Conservation (phyloP, 2,888 invertebrate species). For the Lysandra coridon region DNA sequence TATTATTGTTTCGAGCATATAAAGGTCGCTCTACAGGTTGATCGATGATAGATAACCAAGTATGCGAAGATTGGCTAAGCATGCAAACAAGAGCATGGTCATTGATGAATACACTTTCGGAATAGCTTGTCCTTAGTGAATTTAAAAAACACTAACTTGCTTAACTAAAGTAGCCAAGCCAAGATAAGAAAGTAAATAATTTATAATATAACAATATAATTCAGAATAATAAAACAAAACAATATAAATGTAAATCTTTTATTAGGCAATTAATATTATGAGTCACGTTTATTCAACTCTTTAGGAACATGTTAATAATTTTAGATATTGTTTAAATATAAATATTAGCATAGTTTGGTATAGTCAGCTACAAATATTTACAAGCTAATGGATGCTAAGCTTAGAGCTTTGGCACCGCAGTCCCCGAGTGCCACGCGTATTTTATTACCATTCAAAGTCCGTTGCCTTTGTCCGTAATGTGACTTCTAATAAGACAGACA, state of each 20-base stretch:
- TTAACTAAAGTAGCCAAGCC: not conserved
- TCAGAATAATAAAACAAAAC: conserved; percentile 4
- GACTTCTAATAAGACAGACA: too few species aligned
- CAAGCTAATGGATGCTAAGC: too few species aligned
- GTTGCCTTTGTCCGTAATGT: too few species aligned
- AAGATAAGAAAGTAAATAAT: not conserved
- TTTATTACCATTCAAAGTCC: too few species aligned
- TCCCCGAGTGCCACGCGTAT: too few species aligned
- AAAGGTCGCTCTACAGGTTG: too few species aligned
- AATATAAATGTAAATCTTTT: conserved; percentile 19
- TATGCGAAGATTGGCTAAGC: too few species aligned
- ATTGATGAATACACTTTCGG: not conserved
- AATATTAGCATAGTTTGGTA: not conserved
- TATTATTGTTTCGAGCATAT: too few species aligned
- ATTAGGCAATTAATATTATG: conserved; percentile 27
- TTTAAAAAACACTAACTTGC: not conserved
- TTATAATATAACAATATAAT: not conserved
- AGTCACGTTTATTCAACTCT: not conserved
- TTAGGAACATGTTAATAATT: not conserved
- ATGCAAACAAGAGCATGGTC: not conserved
- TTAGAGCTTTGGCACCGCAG: too few species aligned
- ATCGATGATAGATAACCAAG: too few species aligned
- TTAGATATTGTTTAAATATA: not conserved
- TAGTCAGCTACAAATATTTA: too few species aligned
- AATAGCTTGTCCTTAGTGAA: too few species aligned